A percentile compares a stretch with the other conserved stretches of the same genome.
Evolutionary conservation across 2,888 invertebrate genomes (phyloP).

Genomic region (Yponomeuta cagnagella): DNA sequence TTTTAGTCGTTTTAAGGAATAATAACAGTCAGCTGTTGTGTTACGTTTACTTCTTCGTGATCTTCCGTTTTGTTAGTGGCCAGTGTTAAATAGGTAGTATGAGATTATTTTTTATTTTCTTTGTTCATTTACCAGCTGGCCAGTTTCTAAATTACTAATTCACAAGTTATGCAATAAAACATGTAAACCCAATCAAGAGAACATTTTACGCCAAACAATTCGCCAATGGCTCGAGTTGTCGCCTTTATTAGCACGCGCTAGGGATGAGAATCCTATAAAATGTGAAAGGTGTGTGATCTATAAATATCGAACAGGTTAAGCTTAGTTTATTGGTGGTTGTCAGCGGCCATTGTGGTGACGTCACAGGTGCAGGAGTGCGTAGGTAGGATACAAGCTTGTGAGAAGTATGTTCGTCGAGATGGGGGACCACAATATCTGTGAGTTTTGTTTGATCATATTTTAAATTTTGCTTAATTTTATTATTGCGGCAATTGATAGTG

Average conservation of each 20-base stretch:
- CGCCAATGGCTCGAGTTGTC: neutral
- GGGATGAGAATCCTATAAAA: slow-evolving; percentile 15
- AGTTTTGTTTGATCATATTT: neutral
- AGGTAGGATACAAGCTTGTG: neutral
- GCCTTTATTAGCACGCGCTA: neutral
- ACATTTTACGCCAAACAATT: neutral
- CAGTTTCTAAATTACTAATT: neutral
- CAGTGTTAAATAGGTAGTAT: no score
- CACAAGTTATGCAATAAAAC: neutral
- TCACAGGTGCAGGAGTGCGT: slow-evolving; percentile 13
- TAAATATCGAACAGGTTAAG: slow-evolving; percentile 17
- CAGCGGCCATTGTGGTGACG: slow-evolving; percentile 16
- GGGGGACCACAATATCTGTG: neutral
- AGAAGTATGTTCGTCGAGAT: neutral
- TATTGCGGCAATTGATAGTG: no score
- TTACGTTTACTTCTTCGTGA: neutral
- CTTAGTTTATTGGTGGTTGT: slow-evolving; percentile 12
- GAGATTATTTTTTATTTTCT: neutral
- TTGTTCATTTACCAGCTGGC: neutral
- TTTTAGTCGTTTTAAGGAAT: neutral
- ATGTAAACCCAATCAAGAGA: neutral
- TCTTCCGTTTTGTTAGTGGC: neutral
- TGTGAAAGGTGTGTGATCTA: slow-evolving; percentile 24
- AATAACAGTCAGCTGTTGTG: neutral
- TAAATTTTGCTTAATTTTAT: no score